phyloP scores from a whole-genome alignment of 2,888 invertebrate species.

The Deilephila elpenor region DNA sequence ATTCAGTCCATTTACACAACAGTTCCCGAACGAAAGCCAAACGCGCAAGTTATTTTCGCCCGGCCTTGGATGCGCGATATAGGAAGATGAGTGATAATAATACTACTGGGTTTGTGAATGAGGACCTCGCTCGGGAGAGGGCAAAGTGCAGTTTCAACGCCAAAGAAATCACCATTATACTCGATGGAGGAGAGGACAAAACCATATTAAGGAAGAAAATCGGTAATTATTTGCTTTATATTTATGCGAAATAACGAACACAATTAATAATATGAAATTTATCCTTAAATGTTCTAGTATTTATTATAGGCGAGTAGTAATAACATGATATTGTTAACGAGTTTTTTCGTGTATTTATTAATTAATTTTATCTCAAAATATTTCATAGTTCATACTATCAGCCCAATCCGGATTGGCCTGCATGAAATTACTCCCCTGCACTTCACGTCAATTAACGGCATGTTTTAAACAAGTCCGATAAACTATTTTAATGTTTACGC shows the following conservation, averaged over 20 bases:
- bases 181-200: conserved; percentile 90
- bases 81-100: conserved; percentile 46
- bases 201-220: conserved; percentile 86
- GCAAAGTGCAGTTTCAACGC: conserved; percentile 88
- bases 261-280: conserved; percentile 23
- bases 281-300: no score
- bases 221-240: conserved; percentile 49
- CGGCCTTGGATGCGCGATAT: not conserved
- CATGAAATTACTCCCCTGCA: no score
- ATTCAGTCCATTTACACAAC: not conserved
- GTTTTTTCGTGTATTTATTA: no score
- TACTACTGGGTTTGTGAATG: conserved; percentile 74
- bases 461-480: no score
- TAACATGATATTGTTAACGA: no score
- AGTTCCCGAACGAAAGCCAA: not conserved
- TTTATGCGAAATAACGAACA: not conserved
- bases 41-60: conserved; percentile 1
- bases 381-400: no score
- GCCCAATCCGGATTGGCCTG: no score
- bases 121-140: conserved; percentile 88
- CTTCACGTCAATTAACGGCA: no score
- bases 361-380: no score
- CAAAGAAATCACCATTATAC: conserved; percentile 89
- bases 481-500: no score
- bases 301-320: no score